phyloP scores from a whole-genome alignment of 2,797 vertebrate species.

The Hyperoplus lanceolatus region DNA sequence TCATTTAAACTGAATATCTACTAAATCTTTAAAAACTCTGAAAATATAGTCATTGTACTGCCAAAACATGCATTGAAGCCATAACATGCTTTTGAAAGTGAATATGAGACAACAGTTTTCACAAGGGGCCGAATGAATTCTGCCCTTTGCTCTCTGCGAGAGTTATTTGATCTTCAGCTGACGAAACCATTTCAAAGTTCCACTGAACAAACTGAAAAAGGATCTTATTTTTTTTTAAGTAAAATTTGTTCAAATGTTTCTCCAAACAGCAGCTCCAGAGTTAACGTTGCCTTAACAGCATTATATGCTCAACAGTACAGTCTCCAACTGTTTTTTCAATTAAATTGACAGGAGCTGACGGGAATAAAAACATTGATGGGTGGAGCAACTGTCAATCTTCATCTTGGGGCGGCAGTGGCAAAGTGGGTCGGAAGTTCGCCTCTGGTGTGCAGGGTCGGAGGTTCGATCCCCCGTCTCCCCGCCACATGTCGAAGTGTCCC shows the following conservation, averaged over 20 bases:
- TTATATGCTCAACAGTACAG: conserved; percentile 26
- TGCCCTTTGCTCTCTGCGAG: conserved; percentile 35
- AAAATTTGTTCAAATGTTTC: conserved; percentile 21
- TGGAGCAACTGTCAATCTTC: conserved; percentile 53
- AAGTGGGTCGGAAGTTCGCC: too few relatives aligned
- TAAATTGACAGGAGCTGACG: conserved; percentile 48
- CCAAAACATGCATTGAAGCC: background rate
- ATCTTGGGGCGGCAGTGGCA: too few relatives aligned
- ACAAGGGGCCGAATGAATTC: conserved; percentile 7
- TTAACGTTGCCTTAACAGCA: conserved; percentile 41
- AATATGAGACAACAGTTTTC: conserved; percentile 5
- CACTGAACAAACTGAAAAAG: conserved; percentile 42
- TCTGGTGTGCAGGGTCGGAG: too few relatives aligned
- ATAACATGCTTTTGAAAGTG: background rate
- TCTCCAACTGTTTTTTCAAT: conserved; percentile 34
- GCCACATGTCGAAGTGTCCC: too few relatives aligned
- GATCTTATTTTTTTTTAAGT: conserved; percentile 15
- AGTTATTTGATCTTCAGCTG: conserved; percentile 50
- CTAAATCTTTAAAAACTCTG: background rate
- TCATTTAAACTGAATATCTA: background rate
- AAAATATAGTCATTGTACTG: background rate
- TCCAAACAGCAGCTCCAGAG: conserved; percentile 1
- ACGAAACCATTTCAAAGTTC: conserved; percentile 50
- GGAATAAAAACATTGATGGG: conserved; percentile 46
- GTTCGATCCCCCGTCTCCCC: too few relatives aligned